Conservation (phyloP, 2,888 invertebrate genomes). For the Taphrorychus bicolor region DNA sequence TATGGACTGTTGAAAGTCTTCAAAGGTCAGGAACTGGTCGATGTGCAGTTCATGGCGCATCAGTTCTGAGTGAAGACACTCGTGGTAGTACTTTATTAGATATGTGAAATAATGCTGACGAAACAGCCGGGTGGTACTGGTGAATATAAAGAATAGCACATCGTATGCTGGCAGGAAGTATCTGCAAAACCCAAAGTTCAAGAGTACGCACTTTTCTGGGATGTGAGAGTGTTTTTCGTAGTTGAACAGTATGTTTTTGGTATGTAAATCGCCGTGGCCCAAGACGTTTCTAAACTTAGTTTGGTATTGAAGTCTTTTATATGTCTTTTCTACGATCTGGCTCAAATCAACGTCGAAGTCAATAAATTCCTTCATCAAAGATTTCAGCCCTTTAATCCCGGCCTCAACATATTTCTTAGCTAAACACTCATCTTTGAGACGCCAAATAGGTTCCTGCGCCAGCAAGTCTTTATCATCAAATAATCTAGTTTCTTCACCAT, state of each 20-base stretch:
- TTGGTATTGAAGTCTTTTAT: constrained; percentile 28
- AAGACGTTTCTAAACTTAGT: constrained; percentile 34
- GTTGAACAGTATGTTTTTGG: constrained; percentile 39
- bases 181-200: constrained; percentile 32
- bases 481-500: not conserved
- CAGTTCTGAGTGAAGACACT: constrained; percentile 29
- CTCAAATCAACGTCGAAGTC: constrained; percentile 6
- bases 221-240: constrained; percentile 25
- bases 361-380: constrained; percentile 15
- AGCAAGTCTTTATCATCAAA: constrained; percentile 10
- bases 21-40: constrained; percentile 22
- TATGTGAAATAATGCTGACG: constrained; percentile 40
- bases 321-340: constrained; percentile 17
- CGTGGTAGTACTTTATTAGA: constrained; percentile 36
- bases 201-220: constrained; percentile 26
- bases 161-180: constrained; percentile 40
- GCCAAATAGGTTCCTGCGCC: constrained; percentile 15
- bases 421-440: constrained; percentile 3
- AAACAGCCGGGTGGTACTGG: constrained; percentile 28
- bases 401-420: constrained; percentile 8
- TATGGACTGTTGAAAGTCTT: constrained; percentile 34
- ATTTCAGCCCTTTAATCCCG: constrained; percentile 30
- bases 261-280: constrained; percentile 36
- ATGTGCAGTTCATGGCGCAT: constrained; percentile 23
- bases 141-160: constrained; percentile 35